Evolutionary conservation across 2,888 invertebrate species (phyloP).

Genomic region (Papilio gigon): DNA sequence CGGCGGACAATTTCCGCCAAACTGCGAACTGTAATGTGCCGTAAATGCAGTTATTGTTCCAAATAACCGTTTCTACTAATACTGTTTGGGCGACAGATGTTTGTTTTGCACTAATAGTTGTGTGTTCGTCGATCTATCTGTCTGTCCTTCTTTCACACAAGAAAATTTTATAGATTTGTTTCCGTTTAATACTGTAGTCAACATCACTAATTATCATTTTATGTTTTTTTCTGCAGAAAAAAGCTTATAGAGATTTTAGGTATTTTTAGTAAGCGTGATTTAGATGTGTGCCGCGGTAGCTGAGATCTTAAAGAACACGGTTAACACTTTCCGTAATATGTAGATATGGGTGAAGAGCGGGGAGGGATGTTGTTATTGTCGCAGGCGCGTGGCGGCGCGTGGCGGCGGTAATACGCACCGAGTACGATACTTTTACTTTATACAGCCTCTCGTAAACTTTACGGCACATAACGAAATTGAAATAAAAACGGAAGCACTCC

Average conservation of each 20-base stretch:
- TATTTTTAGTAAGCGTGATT: too few relatives aligned
- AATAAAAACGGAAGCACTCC: conserved; percentile 17
- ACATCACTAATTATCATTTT: too few relatives aligned
- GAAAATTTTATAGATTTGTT: neutral
- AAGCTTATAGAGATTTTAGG: too few relatives aligned
- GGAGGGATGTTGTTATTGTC: neutral
- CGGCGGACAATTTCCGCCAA: conserved; percentile 25
- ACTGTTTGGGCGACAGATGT: conserved; percentile 18
- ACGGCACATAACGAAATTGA: conserved; percentile 16
- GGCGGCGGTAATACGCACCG: neutral
- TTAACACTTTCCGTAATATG: too few relatives aligned
- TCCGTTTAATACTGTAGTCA: too few relatives aligned
- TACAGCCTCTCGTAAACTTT: conserved; percentile 25
- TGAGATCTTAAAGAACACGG: too few relatives aligned
- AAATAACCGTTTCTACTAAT: conserved; percentile 21
- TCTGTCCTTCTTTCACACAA: neutral
- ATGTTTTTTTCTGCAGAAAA: too few relatives aligned
- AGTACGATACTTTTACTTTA: conserved; percentile 14
- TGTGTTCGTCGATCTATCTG: too few relatives aligned
- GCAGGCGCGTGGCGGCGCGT: too few relatives aligned
- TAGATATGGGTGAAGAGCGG: too few relatives aligned
- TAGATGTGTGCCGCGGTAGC: too few relatives aligned
- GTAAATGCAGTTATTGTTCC: conserved; percentile 27
- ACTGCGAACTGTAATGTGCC: conserved; percentile 24
- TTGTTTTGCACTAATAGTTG: neutral